Base-by-base conservation (phyloP, 2,797 vertebrate genomes). In the Sparus aurata region DNA sequence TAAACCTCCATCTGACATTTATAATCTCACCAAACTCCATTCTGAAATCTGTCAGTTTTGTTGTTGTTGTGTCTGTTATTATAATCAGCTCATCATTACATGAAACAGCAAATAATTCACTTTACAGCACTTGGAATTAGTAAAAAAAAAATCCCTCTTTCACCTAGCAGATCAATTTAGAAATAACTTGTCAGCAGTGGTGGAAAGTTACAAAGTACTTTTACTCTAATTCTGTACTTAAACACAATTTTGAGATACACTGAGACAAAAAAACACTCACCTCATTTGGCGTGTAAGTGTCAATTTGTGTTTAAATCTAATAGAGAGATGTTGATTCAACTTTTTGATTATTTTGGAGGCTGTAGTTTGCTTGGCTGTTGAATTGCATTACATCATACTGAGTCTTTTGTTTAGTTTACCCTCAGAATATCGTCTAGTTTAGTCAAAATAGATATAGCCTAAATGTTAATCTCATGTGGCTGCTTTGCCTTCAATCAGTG, bases 51-150 rank as follows among this genome's bases (percentile, higher is more conserved):
- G n/a, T 2, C 41, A 0, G 3, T n/a, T 55, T 43, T 18, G 3
- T 5, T 47, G 17, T 2, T 27, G 9, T 1, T 18, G 22, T 8
- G 17, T 3, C 10, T 43, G 1, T n/a, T 9, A 0, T 12, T 38
- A 20, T 8, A 20, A 10, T 4, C 41, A 1, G 0, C 1, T 11
- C 6, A 10, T 13, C 0, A 3, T 1, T 20, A 3, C 43, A 22
- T 9, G 20, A 27, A 45, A 60, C 55, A 2, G 30, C 0, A 22
- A 17, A 45, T 27, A n/a, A 50, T 4, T 49, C 25, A 41, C 11
- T 1, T 45, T 12, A 11, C 0, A 61, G 8, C 58, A 15, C n/a
- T 9, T 3, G 3, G 0, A 30, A 1, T 17, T 12, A 27, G 3
- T 27, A 16, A 55, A 55, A 12, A 22, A 12, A 6, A 12, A 30